Base-by-base conservation (phyloP, 2,113 vertebrate genomes). In the Octodon degus region DNA sequence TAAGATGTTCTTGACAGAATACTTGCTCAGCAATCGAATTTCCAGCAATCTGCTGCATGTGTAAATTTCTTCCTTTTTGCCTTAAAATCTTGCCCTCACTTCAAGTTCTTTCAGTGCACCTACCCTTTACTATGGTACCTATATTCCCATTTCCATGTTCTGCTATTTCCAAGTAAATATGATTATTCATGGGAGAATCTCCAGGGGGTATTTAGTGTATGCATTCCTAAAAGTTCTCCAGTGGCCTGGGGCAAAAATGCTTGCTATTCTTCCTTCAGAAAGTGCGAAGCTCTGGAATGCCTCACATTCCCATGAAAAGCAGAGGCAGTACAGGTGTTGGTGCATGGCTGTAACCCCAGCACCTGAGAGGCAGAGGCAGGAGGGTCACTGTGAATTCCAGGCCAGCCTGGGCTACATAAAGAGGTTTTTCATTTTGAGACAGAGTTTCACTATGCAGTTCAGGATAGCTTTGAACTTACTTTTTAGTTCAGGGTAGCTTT, bases 261-360 rank as follows among this genome's bases (percentile, higher is more conserved):
- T n/a, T 22, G 25, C 84, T 47, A 90, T 90, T 93, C 86, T 88
- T 86, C 93, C 90, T 86, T 76, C 16, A 80, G 70, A 90, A 94
- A 47, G 67, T 43, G 87, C 65, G 87, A 85, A 88, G 60, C 81
- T 80, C 37, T 14, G 4, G 25, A 85, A 25, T 19, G 40, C 20
- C 37, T 91, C 30, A 32, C 30, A 25, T 65, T 77, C 40, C 55
- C 89, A 70, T 70, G 83, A 92, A 94, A 92, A 96, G 60, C 85
- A 63, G 4, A 63, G 85, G 65, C 12, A 17, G 67, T 34, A 32
- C 7, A 2, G 2, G 14, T 68, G 32, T 13, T 68, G 67, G 67
- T 32, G 7, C 32, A 67, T 12, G 1, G 12, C 32, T 68, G 14
- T 68, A 14, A 68, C 34, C 32, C 32, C 67, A 68, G 32, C 13